Evolutionary conservation across 2,888 invertebrate genomes (phyloP).

Genomic region (Drosophila recens): DNA sequence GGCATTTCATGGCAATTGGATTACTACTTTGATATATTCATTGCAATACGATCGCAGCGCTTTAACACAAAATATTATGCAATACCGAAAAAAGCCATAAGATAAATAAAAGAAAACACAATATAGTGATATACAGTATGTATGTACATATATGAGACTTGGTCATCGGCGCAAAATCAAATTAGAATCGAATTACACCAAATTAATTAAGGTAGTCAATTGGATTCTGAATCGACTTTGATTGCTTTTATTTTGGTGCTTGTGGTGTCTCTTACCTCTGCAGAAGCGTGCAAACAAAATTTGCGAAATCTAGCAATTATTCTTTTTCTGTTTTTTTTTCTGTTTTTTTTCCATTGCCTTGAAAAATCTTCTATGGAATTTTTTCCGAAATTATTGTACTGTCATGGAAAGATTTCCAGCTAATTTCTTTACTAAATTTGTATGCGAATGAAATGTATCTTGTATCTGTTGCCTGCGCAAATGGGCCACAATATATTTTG

Average conservation of each 20-base stretch:
- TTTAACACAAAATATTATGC: conserved; percentile 32
- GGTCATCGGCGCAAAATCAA: conserved; percentile 34
- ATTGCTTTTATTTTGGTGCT: conserved; percentile 8
- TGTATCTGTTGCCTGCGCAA: conserved; percentile 5
- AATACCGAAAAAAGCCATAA: conserved; percentile 10
- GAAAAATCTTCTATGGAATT: background rate
- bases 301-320: conserved; percentile 1
- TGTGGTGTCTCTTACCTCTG: conserved; percentile 24
- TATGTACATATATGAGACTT: background rate
- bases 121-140: background rate
- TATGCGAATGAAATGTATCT: background rate
- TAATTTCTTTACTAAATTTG: background rate
- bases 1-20: conserved; percentile 8
- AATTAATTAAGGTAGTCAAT: conserved; percentile 43
- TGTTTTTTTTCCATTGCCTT: background rate
- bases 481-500: conserved; percentile 19
- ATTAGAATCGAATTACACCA: conserved; percentile 53
- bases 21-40: conserved; percentile 45
- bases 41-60: conserved; percentile 17
- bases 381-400: background rate
- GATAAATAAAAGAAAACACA: conserved; percentile 7
- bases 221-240: conserved; percentile 22
- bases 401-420: background rate
- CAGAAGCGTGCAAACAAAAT: conserved; percentile 3
- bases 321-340: background rate